phyloP scores from a whole-genome alignment of 1,140 invertebrate species.

The Protaetia brevitarsis region DNA sequence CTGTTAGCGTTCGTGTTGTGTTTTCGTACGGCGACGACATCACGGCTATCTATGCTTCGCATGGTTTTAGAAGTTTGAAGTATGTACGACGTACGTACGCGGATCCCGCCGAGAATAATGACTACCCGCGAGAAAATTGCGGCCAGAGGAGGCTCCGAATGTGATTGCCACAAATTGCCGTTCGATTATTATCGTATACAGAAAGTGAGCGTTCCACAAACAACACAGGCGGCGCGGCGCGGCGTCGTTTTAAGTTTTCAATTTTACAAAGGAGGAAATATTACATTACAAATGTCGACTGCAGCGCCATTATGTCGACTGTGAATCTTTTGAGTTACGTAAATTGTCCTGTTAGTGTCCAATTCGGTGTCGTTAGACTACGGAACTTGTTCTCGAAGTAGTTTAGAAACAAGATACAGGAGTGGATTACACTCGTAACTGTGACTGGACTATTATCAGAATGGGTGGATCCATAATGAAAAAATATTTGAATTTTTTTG shows the following conservation, averaged over 20 bases:
- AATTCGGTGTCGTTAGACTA: too few species aligned
- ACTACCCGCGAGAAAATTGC: neutral
- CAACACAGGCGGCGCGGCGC: too few species aligned
- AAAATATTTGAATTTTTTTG: too few species aligned
- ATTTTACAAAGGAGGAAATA: neutral
- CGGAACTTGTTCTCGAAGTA: too few species aligned
- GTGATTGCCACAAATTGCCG: slow-evolving; percentile 4
- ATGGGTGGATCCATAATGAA: too few species aligned
- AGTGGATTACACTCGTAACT: too few species aligned
- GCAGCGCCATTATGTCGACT: neutral
- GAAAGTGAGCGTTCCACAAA: neutral
- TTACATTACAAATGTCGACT: neutral
- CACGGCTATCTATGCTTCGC: neutral
- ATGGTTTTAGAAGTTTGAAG: slow-evolving; percentile 3
- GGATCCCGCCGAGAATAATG: neutral
- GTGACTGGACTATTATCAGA: too few species aligned
- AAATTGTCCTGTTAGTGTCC: too few species aligned
- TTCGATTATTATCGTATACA: neutral
- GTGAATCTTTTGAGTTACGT: too few species aligned
- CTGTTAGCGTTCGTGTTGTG: slow-evolving; percentile 6
- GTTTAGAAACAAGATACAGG: too few species aligned
- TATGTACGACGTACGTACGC: neutral
- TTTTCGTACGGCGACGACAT: too few species aligned
- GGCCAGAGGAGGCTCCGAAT: neutral
- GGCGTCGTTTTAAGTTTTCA: slow-evolving; percentile 10